These are phyloP conservation scores for Sternarchorhynchus goeldii DNA, from an alignment of 2,797 vertebrate genomes.

Conservation along the genomic window DNA sequence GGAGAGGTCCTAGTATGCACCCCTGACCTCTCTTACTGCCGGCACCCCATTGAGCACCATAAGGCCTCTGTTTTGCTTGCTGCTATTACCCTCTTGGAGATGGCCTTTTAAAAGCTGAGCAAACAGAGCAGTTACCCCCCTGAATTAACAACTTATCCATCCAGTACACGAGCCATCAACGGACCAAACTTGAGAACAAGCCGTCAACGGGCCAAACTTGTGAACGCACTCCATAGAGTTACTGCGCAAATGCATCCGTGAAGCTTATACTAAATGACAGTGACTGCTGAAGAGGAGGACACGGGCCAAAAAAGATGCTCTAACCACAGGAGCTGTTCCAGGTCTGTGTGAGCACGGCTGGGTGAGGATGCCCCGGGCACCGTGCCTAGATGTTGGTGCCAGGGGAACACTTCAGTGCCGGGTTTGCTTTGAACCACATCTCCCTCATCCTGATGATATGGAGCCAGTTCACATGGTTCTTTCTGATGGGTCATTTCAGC, in stretches of 20 bases:
- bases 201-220: slow-evolving; percentile 60
- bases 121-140: slow-evolving; percentile 48
- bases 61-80: slow-evolving; percentile 74
- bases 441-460: slow-evolving; percentile 32
- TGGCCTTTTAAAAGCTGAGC: slow-evolving; percentile 64
- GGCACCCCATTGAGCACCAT: slow-evolving; percentile 65
- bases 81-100: slow-evolving; percentile 59
- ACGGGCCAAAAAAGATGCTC: background rate
- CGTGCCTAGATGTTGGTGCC: background rate
- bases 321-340: background rate
- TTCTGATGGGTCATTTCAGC: slow-evolving; percentile 46
- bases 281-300: slow-evolving; percentile 22
- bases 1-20: slow-evolving; percentile 34
- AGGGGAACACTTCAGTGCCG: slow-evolving; percentile 6
- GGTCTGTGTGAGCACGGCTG: background rate
- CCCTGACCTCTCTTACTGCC: slow-evolving; percentile 53
- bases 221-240: slow-evolving; percentile 55
- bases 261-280: slow-evolving; percentile 51
- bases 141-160: slow-evolving; percentile 61
- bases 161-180: slow-evolving; percentile 61
- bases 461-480: slow-evolving; percentile 9
- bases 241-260: slow-evolving; percentile 65
- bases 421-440: background rate
- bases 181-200: slow-evolving; percentile 57
- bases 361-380: background rate